phyloP scores from a whole-genome alignment of 2,888 invertebrate genomes.

The Apeira syringaria region DNA sequence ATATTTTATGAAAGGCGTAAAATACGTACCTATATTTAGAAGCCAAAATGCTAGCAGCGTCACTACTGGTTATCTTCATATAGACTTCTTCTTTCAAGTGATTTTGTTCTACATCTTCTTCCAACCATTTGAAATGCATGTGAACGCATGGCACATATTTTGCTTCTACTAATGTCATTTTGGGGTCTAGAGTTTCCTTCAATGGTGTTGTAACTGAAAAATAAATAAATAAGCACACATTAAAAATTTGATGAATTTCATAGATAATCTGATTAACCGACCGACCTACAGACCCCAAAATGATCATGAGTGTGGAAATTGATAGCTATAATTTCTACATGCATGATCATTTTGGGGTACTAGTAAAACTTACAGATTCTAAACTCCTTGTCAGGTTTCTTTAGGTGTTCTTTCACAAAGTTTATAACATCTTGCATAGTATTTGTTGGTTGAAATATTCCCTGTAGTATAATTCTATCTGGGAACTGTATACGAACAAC shows the following conservation, averaged over 20 bases:
- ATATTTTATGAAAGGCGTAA: background rate
- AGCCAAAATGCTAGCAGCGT: constrained; percentile 87
- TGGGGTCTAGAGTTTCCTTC: constrained; percentile 85
- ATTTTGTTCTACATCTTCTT: constrained; percentile 52
- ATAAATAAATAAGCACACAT: too few species aligned
- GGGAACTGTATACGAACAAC: constrained; percentile 95
- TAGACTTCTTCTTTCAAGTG: constrained; percentile 85
- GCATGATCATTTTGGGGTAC: too few species aligned
- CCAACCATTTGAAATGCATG: constrained; percentile 87
- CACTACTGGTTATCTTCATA: constrained; percentile 85
- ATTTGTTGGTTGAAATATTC: constrained; percentile 91
- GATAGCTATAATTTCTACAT: too few species aligned
- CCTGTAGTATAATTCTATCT: constrained; percentile 93
- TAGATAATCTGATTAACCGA: too few species aligned
- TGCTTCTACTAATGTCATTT: constrained; percentile 86
- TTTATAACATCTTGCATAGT: constrained; percentile 87
- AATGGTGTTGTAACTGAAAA: constrained; percentile 92
- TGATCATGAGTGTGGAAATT: too few species aligned
- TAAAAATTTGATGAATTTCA: too few species aligned
- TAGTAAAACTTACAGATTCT: constrained; percentile 94
- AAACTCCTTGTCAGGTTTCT: constrained; percentile 86
- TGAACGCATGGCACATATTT: constrained; percentile 91
- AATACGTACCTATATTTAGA: constrained; percentile 85
- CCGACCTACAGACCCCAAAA: too few species aligned
- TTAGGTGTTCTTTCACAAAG: constrained; percentile 89